A percentile compares a stretch with the other conserved stretches of the same genome.
These are phyloP conservation scores for Amphiduros pacificus DNA, from an alignment of 2,888 invertebrate species.

Conservation along the genomic window DNA sequence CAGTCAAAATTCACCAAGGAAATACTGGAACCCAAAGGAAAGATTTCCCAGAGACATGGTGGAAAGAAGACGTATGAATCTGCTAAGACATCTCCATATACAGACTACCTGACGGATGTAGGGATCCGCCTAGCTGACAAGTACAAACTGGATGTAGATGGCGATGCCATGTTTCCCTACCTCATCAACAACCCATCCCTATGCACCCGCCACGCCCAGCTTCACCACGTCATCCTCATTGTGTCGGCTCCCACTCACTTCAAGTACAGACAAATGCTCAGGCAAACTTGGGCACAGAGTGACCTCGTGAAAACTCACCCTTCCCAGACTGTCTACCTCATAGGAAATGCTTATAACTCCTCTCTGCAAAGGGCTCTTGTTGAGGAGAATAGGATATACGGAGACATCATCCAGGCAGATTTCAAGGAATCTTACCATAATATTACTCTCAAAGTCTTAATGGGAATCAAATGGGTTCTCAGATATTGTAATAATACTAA, in stretches of 20 bases:
- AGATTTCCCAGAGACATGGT: no score
- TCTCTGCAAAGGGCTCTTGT: not conserved
- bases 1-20: no score
- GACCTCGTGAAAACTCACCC: not conserved
- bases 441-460: not conserved
- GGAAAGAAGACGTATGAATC: no score
- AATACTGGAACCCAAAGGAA: no score
- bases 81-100: no score
- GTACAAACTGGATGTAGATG: no score
- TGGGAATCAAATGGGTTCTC: not conserved
- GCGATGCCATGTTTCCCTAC: no score
- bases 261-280: not conserved
- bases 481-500: not conserved
- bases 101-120: no score
- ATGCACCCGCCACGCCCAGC: not conserved
- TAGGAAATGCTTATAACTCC: not conserved
- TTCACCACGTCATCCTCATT: not conserved
- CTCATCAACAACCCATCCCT: not conserved
- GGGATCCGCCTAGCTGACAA: no score
- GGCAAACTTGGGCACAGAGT: not conserved
- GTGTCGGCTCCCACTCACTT: not conserved
- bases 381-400: not conserved
- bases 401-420: not conserved
- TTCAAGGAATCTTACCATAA: no score
- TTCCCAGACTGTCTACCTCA: not conserved